These are phyloP conservation scores for Cygnus olor DNA, from an alignment of 2,797 vertebrate genomes.

Conservation along the genomic window DNA sequence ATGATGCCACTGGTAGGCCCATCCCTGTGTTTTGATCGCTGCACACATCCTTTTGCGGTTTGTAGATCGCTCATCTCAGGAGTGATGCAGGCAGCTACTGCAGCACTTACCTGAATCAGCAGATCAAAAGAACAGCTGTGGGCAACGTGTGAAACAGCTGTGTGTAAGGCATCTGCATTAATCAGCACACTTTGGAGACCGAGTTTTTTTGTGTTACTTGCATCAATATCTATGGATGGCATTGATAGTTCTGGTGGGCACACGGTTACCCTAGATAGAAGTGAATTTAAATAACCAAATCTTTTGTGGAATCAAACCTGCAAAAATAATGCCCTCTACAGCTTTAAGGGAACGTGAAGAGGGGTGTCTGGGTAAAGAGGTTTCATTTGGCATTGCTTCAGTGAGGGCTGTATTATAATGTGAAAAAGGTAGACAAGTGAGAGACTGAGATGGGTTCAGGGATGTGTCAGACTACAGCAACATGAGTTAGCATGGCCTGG, in stretches of 20 bases:
- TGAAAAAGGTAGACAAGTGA: constrained; percentile 1
- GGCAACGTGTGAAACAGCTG: rapidly evolving
- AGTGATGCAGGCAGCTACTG: background rate
- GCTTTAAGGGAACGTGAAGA: background rate
- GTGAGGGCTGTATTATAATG: background rate
- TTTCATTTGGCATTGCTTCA: background rate
- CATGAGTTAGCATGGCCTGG: background rate
- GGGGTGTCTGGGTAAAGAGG: background rate
- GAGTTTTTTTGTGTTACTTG: background rate
- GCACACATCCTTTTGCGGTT: background rate
- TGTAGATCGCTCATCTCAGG: background rate
- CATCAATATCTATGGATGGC: background rate
- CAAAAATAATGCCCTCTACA: background rate
- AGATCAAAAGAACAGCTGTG: constrained; percentile 13
- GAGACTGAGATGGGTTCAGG: background rate
- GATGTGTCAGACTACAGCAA: background rate
- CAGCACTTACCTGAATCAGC: background rate
- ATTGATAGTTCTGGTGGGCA: background rate
- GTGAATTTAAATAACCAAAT: background rate
- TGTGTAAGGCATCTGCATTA: background rate
- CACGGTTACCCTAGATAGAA: background rate
- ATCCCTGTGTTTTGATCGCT: background rate
- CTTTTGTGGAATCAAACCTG: background rate
- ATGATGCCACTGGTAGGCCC: background rate
- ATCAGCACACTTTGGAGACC: rapidly evolving